Evolutionary conservation across 1,140 invertebrate genomes (phyloP), one percentile per base, ranked within the genome.

Genomic region (Anagrus nilaparvatae): DNA sequence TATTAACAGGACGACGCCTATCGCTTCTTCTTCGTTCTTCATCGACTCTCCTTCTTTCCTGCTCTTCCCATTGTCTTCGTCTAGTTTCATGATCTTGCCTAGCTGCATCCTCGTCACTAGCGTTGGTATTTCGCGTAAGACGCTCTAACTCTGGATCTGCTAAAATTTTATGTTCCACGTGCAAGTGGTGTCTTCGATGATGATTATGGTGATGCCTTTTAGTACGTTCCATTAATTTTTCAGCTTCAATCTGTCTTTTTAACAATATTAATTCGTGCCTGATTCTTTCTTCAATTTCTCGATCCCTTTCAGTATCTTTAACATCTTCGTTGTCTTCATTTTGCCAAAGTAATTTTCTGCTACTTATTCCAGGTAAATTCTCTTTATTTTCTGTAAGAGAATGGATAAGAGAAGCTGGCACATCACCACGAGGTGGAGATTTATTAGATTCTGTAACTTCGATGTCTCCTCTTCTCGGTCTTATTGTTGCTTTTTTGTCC

Each of bases 381-480:
- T 7, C 14, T 41, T 30, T 5, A 14, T 28, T 14, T 28, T 14
- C 16, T 12, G n/a, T 0, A n/a, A 17, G 10, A 36, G 17, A 5
- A 3, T 6, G 18, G 16, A 16, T 10, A 31, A 47, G 40, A 4
- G 52, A 44, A 13, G 30, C 44, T 13, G 60, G 61, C 16, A 67
- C 36, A 25, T 67, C 62, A 3, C 65, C 63, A 6, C 64, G 54
- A 53, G 57, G 57, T 13, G 57, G 43, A 58, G 40, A 3, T 35
- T 52, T n/a, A n/a, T n/a, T n/a, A n/a, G n/a, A n/a, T 3, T 57
- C 50, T 10, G 32, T 48, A 2, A 44, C 36, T 6, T 60, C 55
- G 9, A 68, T 68, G 43, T 68, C 65, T 7, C 63, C 65, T 4
- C 65, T 53, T 13, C 51, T 61, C 33, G 34, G 34, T 14, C 17